Evolutionary conservation across 2,888 invertebrate genomes (phyloP).

Genomic region (Nymphalis urticae): DNA sequence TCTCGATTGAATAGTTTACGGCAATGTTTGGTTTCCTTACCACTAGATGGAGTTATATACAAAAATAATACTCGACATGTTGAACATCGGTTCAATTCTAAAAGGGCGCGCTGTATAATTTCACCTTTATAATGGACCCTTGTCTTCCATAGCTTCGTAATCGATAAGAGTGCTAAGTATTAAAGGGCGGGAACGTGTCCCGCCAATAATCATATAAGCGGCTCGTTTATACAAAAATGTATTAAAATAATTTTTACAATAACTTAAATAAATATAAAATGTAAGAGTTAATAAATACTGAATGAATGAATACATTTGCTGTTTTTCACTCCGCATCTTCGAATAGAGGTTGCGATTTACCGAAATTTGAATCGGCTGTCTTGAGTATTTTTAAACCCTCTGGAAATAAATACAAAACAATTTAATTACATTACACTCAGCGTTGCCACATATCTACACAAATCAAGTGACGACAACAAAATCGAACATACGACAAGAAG

Average conservation of each 20-base stretch:
- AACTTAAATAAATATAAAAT: slow-evolving; percentile 69
- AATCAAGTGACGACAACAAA: too few relatives aligned
- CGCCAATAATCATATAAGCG: slow-evolving; percentile 56
- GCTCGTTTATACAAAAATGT: slow-evolving; percentile 70
- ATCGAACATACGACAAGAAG: too few relatives aligned
- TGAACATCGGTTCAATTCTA: slow-evolving; percentile 17
- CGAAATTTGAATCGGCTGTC: slow-evolving; percentile 49
- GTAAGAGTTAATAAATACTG: slow-evolving; percentile 74
- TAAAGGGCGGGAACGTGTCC: slow-evolving; percentile 39
- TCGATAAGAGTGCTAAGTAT: slow-evolving; percentile 49
- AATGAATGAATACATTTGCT: slow-evolving; percentile 58
- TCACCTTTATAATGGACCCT: slow-evolving; percentile 62
- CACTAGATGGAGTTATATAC: background rate
- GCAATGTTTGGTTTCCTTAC: background rate
- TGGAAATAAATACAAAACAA: slow-evolving; percentile 50
- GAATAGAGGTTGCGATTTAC: slow-evolving; percentile 65
- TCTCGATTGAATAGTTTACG: background rate
- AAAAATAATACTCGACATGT: background rate
- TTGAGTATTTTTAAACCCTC: slow-evolving; percentile 73
- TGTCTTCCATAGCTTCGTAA: slow-evolving; percentile 74
- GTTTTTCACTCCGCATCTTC: slow-evolving; percentile 53
- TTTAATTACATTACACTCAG: background rate
- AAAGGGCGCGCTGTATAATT: slow-evolving; percentile 28
- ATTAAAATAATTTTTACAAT: slow-evolving; percentile 74
- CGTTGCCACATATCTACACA: background rate